A percentile compares a stretch with the other conserved stretches of the same genome.
Evolutionary conservation across 1,140 invertebrate species (phyloP).

Genomic region (Thereuonema tuberculata): DNA sequence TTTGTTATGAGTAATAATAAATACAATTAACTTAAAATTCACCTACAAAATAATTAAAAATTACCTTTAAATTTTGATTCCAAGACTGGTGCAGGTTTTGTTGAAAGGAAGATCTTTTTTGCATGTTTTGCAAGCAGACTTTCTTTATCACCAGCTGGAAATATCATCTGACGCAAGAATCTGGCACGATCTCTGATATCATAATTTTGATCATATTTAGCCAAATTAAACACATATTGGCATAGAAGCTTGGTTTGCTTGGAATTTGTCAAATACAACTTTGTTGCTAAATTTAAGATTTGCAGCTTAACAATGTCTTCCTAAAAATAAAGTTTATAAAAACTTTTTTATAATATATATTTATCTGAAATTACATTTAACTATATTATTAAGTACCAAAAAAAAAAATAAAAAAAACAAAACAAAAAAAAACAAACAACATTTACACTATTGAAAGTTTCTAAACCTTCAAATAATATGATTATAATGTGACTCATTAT

Average conservation of each 20-base stretch:
- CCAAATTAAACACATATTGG: conserved; percentile 89
- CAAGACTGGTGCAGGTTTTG: conserved; percentile 82
- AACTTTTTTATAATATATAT: too few relatives aligned
- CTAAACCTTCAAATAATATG: not conserved
- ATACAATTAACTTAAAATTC: too few relatives aligned
- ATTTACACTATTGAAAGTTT: not conserved
- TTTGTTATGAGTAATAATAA: too few relatives aligned
- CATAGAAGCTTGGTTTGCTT: conserved; percentile 74
- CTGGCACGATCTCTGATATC: conserved; percentile 90
- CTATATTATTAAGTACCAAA: too few relatives aligned
- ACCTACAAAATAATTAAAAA: too few relatives aligned
- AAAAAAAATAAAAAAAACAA: not conserved
- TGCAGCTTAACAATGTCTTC: conserved; percentile 94
- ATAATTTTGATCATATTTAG: conserved; percentile 95
- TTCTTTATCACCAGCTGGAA: conserved; percentile 39
- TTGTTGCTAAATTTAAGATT: conserved; percentile 86
- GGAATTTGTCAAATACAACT: conserved; percentile 78
- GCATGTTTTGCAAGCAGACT: conserved; percentile 50
- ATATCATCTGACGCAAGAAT: conserved; percentile 67
- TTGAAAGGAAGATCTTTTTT: conserved; percentile 71
- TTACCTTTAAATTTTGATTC: conserved; percentile 51
- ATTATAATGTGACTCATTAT: too few relatives aligned
- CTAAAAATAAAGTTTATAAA: conserved; percentile 30
- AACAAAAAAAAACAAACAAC: not conserved
- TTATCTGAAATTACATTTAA: too few relatives aligned